Evolutionary conservation across 2,888 invertebrate species (phyloP).

Genomic region (Rugalucina vietnamica): DNA sequence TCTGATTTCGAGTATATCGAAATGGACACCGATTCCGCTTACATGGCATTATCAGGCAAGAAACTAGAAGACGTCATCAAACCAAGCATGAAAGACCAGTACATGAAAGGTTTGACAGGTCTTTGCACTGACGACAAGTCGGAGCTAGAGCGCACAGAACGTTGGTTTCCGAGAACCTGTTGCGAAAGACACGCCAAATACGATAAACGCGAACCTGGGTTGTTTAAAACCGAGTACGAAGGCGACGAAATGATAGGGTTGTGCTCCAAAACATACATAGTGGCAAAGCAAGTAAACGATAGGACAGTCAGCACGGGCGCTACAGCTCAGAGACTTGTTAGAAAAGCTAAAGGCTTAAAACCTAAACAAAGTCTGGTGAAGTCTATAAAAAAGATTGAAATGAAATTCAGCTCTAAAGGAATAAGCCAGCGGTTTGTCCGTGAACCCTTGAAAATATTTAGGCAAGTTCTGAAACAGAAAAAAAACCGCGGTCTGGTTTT

Average conservation of each 20-base stretch:
- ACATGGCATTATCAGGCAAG: constrained; percentile 19
- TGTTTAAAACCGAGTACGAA: not conserved
- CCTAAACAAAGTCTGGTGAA: not conserved
- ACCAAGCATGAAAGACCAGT: not conserved
- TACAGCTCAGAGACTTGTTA: no score
- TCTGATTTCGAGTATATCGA: constrained; percentile 44
- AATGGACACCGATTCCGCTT: constrained; percentile 57
- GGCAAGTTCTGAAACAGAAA: not conserved
- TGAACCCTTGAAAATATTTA: not conserved
- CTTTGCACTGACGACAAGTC: not conserved
- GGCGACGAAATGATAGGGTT: not conserved
- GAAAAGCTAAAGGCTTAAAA: not conserved
- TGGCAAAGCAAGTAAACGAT: not conserved
- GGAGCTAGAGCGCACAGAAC: not conserved
- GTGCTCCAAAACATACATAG: constrained; percentile 18
- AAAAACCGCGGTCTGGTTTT: not conserved
- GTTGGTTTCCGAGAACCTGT: not conserved
- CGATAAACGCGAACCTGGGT: not conserved
- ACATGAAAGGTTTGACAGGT: not conserved
- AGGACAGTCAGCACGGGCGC: no score
- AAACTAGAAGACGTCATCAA: constrained; percentile 4
- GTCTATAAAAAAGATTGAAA: not conserved
- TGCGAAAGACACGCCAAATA: not conserved
- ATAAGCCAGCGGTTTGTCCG: not conserved
- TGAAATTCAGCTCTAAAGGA: constrained; percentile 16